Conservation (phyloP, 1,140 invertebrate species). For the Battus philenor region DNA sequence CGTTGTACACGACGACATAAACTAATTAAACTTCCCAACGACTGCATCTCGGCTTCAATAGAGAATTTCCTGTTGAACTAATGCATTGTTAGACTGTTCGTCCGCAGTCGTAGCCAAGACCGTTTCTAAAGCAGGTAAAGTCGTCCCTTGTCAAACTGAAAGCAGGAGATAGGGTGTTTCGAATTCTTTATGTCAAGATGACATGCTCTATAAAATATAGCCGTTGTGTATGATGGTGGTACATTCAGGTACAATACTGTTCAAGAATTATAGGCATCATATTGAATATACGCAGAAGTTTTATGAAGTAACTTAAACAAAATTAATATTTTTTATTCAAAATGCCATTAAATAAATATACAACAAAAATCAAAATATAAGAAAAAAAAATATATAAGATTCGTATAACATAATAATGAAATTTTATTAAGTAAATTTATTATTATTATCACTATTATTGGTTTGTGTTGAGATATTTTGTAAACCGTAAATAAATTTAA, state of each 20-base stretch:
- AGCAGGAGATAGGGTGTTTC: conserved; percentile 28
- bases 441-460: no score
- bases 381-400: no score
- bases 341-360: no score
- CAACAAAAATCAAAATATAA: no score
- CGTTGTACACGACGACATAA: conserved; percentile 14
- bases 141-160: conserved; percentile 30
- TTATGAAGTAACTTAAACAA: no score
- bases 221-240: conserved; percentile 21
- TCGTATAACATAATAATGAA: no score
- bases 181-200: conserved; percentile 33
- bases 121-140: conserved; percentile 57
- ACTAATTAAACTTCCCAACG: conserved; percentile 43
- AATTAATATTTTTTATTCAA: no score
- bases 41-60: conserved; percentile 40
- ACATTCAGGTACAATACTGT: conserved; percentile 12
- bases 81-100: conserved; percentile 31
- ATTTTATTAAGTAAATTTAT: no score
- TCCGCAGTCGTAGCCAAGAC: conserved; percentile 21
- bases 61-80: conserved; percentile 42
- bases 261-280: no score
- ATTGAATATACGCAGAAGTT: no score
- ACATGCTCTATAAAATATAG: conserved; percentile 19
- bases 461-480: no score
- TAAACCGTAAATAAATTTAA: no score